These are phyloP conservation scores for Atopsyche davidsoni DNA, from an alignment of 1,140 invertebrate genomes.

Conservation along the genomic window DNA sequence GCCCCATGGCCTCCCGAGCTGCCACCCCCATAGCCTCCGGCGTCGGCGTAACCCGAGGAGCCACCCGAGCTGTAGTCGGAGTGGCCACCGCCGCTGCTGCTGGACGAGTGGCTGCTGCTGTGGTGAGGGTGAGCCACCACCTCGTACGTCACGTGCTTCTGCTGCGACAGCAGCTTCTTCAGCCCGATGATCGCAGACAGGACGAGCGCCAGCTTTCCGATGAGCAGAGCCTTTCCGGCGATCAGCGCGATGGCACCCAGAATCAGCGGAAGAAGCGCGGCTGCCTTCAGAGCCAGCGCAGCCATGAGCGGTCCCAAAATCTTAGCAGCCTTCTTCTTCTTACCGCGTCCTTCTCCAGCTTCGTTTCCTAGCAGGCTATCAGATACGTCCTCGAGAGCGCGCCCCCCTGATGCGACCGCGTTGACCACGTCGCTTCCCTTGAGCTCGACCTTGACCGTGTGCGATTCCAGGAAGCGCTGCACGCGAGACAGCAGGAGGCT, in stretches of 20 bases:
- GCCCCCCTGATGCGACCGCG: constrained; percentile 67
- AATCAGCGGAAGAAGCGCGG: constrained; percentile 67
- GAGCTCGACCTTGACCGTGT: constrained; percentile 76
- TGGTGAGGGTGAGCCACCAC: constrained; percentile 78
- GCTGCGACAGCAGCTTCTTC: constrained; percentile 68
- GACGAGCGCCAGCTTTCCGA: constrained; percentile 77
- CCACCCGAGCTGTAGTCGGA: constrained; percentile 58
- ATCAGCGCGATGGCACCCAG: constrained; percentile 74
- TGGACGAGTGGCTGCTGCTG: constrained; percentile 52
- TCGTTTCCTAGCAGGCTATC: constrained; percentile 55
- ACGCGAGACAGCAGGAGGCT: constrained; percentile 59
- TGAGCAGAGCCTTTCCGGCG: constrained; percentile 75
- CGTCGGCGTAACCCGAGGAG: constrained; percentile 45
- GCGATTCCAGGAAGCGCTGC: constrained; percentile 67
- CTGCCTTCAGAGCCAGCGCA: constrained; percentile 68
- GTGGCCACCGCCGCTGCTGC: constrained; percentile 59
- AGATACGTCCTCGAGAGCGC: constrained; percentile 66
- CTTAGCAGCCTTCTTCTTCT: constrained; percentile 72
- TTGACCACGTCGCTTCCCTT: constrained; percentile 77
- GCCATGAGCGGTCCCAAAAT: constrained; percentile 70
- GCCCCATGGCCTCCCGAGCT: constrained; percentile 52
- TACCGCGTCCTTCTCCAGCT: constrained; percentile 57
- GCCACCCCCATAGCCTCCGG: constrained; percentile 48
- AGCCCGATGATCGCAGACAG: constrained; percentile 74
- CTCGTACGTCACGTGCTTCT: constrained; percentile 79